These are phyloP conservation scores for Benitochromis conjunctus DNA, from an alignment of 2,113 vertebrate species.

Conservation along the genomic window DNA sequence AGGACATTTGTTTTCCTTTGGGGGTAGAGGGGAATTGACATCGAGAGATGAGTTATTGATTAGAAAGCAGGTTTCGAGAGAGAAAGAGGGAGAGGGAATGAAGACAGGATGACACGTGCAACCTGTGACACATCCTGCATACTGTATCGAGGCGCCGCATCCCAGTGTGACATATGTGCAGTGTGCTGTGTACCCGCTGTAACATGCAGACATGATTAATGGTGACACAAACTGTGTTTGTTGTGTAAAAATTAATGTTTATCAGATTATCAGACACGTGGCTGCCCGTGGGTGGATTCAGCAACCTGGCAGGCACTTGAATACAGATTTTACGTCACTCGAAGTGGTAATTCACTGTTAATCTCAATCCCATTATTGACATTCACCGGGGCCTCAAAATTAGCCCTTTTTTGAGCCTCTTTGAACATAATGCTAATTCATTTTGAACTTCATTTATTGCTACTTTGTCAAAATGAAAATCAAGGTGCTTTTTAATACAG, in stretches of 20 bases:
- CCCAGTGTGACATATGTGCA: conserved; percentile 4
- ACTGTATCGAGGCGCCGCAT: conserved; percentile 8
- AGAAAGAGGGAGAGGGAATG: conserved; percentile 4
- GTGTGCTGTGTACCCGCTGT: not conserved
- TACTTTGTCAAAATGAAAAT: not conserved
- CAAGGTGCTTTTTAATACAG: not conserved
- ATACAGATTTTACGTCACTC: not conserved
- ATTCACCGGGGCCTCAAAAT: not conserved
- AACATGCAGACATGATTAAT: conserved; percentile 7
- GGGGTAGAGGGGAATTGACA: conserved; percentile 65
- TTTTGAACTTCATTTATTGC: not conserved
- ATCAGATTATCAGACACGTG: not conserved
- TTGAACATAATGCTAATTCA: not conserved
- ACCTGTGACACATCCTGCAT: conserved; percentile 43
- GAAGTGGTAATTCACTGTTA: not conserved
- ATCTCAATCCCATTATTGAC: not conserved
- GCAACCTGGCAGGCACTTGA: not conserved
- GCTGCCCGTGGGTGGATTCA: not conserved
- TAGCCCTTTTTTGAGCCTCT: not conserved
- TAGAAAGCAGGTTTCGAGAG: conserved; percentile 56
- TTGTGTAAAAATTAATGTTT: not conserved
- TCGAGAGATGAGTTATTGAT: conserved; percentile 79
- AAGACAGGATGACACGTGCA: conserved; percentile 37
- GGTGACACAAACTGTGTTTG: not conserved
- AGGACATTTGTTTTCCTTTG: conserved; percentile 76